Evolutionary conservation across 2,797 vertebrate genomes (phyloP).

Genomic region (Hyperoplus immaculatus): DNA sequence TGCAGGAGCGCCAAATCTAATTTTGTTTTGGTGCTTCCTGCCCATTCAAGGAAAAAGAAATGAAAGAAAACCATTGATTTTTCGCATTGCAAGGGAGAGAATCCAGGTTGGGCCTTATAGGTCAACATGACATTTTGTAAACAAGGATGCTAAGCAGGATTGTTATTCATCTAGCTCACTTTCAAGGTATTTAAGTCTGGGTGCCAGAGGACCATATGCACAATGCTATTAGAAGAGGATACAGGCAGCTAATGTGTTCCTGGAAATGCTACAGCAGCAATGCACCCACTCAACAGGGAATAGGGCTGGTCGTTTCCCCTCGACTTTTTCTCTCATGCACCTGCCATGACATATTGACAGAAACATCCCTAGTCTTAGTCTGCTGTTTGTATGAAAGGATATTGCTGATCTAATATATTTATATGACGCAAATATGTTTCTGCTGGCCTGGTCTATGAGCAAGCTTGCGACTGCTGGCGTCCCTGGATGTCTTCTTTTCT

Average conservation of each 20-base stretch:
- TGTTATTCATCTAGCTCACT: slow-evolving; percentile 47
- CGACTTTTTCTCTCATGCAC: slow-evolving; percentile 42
- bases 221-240: slow-evolving; percentile 67
- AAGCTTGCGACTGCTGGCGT: slow-evolving; percentile 12
- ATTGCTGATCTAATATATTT: slow-evolving; percentile 33
- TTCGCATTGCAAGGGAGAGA: background rate
- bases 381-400: slow-evolving; percentile 11
- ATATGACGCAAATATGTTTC: slow-evolving; percentile 40
- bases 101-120: background rate
- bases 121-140: slow-evolving; percentile 16
- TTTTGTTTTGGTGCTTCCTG: slow-evolving; percentile 2
- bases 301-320: slow-evolving; percentile 30
- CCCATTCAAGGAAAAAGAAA: background rate
- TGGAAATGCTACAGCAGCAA: slow-evolving; percentile 66
- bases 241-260: slow-evolving; percentile 72
- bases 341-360: slow-evolving; percentile 50
- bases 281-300: slow-evolving; percentile 59
- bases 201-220: slow-evolving; percentile 47
- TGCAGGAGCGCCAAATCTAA: background rate
- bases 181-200: slow-evolving; percentile 35
- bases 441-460: slow-evolving; percentile 12
- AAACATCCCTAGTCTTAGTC: slow-evolving; percentile 23
- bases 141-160: slow-evolving; percentile 30
- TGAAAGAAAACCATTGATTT: background rate
- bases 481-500: slow-evolving; percentile 30